Base-by-base conservation (phyloP, 2,888 invertebrate species). In the Eupithecia abbreviata region DNA sequence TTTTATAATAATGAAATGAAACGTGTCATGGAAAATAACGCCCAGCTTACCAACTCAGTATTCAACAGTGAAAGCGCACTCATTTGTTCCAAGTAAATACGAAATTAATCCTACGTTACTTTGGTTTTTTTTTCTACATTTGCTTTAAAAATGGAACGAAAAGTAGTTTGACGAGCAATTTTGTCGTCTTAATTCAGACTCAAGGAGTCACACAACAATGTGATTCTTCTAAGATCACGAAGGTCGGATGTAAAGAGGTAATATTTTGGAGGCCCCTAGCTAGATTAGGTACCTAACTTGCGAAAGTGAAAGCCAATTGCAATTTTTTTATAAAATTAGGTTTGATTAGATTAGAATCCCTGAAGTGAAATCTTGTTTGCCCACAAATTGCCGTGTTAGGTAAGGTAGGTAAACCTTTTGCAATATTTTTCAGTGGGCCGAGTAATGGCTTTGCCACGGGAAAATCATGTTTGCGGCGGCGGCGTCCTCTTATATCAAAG, bases 361-460 rank as follows among this genome's bases (percentile, higher is more conserved):
- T 42, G 49, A 51, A 55, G 15, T 12, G 15, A 18, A 68, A 51
- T 71, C 71, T 71, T 55, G 71, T 71, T 71, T 69, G 18, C 47
- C 47, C 45, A 69, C 69, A 69, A 69, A 68, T 68, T 68, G 45
- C 67, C 69, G 13, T 69, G 18, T 69, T 18, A 47, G 30, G 69
- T 41, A 42, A 66, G 65, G 18, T 58, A 65, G 41, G 42, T 47
- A 69, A 69, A 69, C 45, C 69, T 69, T 68, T 69, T 18, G 69
- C 47, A 69, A 69, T 69, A 69, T 69, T 69, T 69, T 69, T 69
- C 69, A 69, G 30, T 47, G 69, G 69, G 69, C 69, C 69, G 47
- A 69, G 69, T 69, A 69, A 69, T 69, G 30, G 69, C 47, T 45
- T 12, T 49, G 47, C 72, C 47, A 72, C 65, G 65, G 72, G 65